Evolutionary conservation across 1,140 invertebrate species (phyloP), one percentile per base, ranked within the genome.

Genomic region (Drosophila saltans): DNA sequence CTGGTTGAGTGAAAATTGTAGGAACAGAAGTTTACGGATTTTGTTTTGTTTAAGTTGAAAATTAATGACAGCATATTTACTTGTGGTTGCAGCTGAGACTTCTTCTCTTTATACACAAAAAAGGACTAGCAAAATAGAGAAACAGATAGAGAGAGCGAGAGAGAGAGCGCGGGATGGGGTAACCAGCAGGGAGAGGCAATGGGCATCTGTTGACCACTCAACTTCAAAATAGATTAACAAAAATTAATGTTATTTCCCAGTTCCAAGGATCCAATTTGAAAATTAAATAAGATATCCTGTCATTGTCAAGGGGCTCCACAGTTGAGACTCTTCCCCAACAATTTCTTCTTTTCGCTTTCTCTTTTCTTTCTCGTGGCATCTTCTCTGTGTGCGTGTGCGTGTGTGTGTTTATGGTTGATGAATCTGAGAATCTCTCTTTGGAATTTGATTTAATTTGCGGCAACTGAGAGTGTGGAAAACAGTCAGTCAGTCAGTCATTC

Each of bases 261-360:
- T 80, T 77, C 39, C 40, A 68, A 59, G 41, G 36, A 33, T 55
- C 58, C 48, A 21, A 16, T 68, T 26, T 59, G 39, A 70, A 83
- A 88, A 88, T 88, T 89, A 89, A 89, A 89, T 88, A 84, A 89
- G 84, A 89, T 89, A 76, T 88, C 76, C 84, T 80, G 84, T 89
- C 84, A 83, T 77, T 78, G 80, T 84, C 76, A 88, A 62, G 69
- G 58, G 69, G 43, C 43, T 52, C 56, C 33, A 36, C 39, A 11
- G 10, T 11, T 11, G 9, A 5, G 8, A 21, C 16, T 26, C 21
- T 36, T 36, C 6, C 6, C 21, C 21, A 43, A 21, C 36, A 30
- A 30, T 30, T 30, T 30, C 72, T 21, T 62, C n/a, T 70, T 52
- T 10, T 41, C 33, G 6, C 6, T 36, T 7, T 36, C 26, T 36